Evolutionary conservation across 2,113 vertebrate genomes (phyloP), one percentile per base, ranked within the genome.

Genomic region (Bagarius yarrelli): DNA sequence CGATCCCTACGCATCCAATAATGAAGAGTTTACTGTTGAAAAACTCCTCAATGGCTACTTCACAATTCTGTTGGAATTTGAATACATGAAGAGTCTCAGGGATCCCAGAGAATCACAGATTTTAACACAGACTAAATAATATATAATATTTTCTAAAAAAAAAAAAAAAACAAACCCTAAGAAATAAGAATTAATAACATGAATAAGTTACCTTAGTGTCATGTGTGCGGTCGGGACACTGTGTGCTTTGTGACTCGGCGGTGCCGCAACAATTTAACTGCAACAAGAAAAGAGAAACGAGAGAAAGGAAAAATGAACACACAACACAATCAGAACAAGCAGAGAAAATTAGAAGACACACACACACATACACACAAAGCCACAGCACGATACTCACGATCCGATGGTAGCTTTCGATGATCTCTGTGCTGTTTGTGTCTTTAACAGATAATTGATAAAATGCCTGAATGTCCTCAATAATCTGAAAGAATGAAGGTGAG

Each of bases 1-100:
- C 95, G 75, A 99, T 94, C 81, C 96, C 97, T 67, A 96, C 94
- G 61, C 96, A 97, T 81, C 96, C 98, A 8, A 99, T 90, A 87
- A 98, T 94, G 86, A 93, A 95, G 81, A 99, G 95, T 59, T 95
- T 94, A 76, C 83, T 91, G 83, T 94, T 93, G 87, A 98, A 93
- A 82, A 96, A 88, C 19, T 93, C 92, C 78, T 93, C 86, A 80
- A 99, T 96, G 91, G 94, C 94, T 50, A 84, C 78, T 55, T 96
- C 89, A 89, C 98, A 99, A 86, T 93, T 92, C 98, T 99, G 84
- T 50, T 83, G 19, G 83, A 50, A 59, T 18, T n/a, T 36, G 57
- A 60, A 34, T 23, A 66, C 2, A 66, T 66, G 4, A 3, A 32
- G 60, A 8, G 3, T 19, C 57, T 27, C 60, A 61, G 63, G 32